Evolutionary conservation across 2,797 vertebrate genomes (phyloP).

Genomic region (Alauda arvensis): DNA sequence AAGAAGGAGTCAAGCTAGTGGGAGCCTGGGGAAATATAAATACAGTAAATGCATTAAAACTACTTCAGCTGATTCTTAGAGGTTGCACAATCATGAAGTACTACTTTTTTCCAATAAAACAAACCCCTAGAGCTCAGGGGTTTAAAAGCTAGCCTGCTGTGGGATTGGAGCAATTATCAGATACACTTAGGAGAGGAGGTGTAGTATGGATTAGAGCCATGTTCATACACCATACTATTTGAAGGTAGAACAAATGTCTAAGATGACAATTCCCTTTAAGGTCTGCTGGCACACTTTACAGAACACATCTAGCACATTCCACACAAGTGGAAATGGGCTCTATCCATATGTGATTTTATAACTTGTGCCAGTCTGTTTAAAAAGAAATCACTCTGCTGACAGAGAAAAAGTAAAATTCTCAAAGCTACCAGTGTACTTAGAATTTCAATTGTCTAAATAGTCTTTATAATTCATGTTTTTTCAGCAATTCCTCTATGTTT

Average conservation of each 20-base stretch:
- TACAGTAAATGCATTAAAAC: not conserved
- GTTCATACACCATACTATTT: not conserved
- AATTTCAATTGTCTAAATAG: not conserved
- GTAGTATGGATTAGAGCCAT: not conserved
- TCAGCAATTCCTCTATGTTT: not conserved
- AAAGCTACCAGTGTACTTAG: not conserved
- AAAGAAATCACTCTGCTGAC: not conserved
- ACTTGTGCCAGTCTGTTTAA: not conserved
- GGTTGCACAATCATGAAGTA: not conserved
- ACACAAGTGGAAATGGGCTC: not conserved
- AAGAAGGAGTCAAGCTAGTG: not conserved
- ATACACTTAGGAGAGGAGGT: not conserved
- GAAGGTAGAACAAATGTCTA: not conserved
- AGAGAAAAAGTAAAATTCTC: not conserved
- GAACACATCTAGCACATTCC: not conserved
- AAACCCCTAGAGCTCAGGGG: rapidly evolving
- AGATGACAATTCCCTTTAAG: not conserved
- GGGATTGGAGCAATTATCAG: not conserved
- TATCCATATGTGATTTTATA: not conserved
- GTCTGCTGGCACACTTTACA: not conserved
- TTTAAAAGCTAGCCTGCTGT: not conserved
- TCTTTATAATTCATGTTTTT: not conserved
- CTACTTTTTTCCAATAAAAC: not conserved
- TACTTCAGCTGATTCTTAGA: not conserved
- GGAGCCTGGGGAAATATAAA: not conserved